These are phyloP conservation scores for Tautogolabrus adspersus DNA, from an alignment of 2,113 vertebrate genomes.

Conservation along the genomic window DNA sequence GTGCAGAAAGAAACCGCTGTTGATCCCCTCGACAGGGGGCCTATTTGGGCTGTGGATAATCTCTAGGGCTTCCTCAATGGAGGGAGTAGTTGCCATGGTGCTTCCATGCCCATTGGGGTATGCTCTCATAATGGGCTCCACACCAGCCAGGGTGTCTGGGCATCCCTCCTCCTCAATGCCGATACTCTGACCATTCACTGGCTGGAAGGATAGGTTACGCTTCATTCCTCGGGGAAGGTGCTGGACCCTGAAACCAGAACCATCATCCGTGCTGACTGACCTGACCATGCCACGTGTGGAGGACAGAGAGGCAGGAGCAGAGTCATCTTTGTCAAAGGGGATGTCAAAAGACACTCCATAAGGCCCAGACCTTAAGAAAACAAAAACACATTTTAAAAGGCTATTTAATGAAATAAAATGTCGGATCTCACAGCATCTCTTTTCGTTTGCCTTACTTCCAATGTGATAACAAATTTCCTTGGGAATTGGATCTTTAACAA, in stretches of 20 bases:
- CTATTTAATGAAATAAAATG: too few relatives aligned
- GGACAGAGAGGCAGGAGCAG: slow-evolving; percentile 69
- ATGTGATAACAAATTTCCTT: too few relatives aligned
- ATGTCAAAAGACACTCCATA: slow-evolving; percentile 98
- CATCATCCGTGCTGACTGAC: slow-evolving; percentile 95
- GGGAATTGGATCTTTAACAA: not conserved
- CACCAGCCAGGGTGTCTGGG: slow-evolving; percentile 67
- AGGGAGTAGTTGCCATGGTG: slow-evolving; percentile 82
- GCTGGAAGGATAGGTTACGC: slow-evolving; percentile 92
- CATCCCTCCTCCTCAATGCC: slow-evolving; percentile 91
- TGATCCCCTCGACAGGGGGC: slow-evolving; percentile 83
- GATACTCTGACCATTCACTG: slow-evolving; percentile 89
- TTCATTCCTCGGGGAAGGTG: slow-evolving; percentile 86
- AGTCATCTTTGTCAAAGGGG: slow-evolving; percentile 92
- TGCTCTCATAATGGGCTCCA: slow-evolving; percentile 46
- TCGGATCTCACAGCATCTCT: too few relatives aligned
- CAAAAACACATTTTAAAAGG: not conserved
- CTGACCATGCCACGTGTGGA: slow-evolving; percentile 87
- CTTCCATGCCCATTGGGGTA: slow-evolving; percentile 81
- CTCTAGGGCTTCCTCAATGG: slow-evolving; percentile 93
- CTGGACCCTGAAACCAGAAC: slow-evolving; percentile 86
- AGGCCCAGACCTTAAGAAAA: slow-evolving; percentile 86
- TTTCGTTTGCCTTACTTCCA: too few relatives aligned
- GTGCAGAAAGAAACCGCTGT: slow-evolving; percentile 96
- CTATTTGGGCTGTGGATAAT: slow-evolving; percentile 91